A percentile compares a stretch with the other conserved stretches of the same genome.
These are phyloP conservation scores for Sesamia inferens DNA, from an alignment of 2,888 invertebrate species.

Conservation along the genomic window DNA sequence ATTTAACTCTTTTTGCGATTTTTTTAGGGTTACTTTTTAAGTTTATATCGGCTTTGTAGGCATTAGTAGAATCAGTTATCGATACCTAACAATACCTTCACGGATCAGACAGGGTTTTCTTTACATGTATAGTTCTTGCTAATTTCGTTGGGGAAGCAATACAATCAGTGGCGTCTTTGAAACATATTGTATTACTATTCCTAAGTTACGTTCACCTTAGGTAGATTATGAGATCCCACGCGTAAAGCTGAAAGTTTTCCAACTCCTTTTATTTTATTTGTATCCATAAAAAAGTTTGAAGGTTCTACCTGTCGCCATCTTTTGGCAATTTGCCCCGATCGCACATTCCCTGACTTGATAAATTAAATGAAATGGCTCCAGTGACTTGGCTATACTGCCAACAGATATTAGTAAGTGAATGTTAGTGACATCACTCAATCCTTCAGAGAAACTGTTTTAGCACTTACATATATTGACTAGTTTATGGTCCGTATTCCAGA, in stretches of 20 bases:
- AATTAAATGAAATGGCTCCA: constrained; percentile 34
- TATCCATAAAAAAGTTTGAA: neutral
- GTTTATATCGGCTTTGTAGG: too few species aligned
- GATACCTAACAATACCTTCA: too few species aligned
- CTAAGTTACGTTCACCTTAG: neutral
- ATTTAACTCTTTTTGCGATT: too few species aligned
- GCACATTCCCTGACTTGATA: constrained; percentile 13
- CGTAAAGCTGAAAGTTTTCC: neutral
- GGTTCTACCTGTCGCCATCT: constrained; percentile 32
- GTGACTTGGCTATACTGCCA: constrained; percentile 44
- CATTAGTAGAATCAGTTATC: too few species aligned
- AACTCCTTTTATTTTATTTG: constrained; percentile 5
- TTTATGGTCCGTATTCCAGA: too few species aligned
- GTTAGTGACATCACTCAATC: constrained; percentile 40
- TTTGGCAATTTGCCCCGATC: constrained; percentile 40
- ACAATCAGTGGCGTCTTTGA: neutral
- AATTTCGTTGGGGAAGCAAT: neutral
- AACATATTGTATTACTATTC: neutral
- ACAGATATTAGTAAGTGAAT: constrained; percentile 35
- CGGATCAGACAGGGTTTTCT: too few species aligned
- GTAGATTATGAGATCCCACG: neutral
- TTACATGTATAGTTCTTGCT: too few species aligned
- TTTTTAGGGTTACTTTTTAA: too few species aligned
- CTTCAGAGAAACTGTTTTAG: constrained; percentile 12
- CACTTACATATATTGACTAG: too few species aligned